Evolutionary conservation across 30 jellyfish, hydroid and myxozoan genomes (phyloP).

Genomic region (Aurelia aurita): DNA sequence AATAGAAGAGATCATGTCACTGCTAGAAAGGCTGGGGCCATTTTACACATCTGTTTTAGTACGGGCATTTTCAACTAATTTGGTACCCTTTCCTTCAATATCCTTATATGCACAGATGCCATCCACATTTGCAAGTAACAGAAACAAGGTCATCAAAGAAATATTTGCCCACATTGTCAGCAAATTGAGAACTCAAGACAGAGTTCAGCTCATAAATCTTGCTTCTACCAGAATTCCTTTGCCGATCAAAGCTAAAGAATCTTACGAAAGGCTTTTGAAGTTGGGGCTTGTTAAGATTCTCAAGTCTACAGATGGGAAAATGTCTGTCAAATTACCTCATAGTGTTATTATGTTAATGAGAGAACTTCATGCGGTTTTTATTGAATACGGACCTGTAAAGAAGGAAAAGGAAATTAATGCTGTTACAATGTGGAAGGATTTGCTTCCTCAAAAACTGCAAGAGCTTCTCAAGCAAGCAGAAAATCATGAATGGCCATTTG

Average conservation of each 20-base stretch:
- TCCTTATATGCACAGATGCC: neutral
- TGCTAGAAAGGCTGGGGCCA: slow-evolving; percentile 37
- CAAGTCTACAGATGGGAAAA: neutral
- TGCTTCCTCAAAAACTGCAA: slow-evolving; percentile 30
- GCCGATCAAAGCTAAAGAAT: slow-evolving; percentile 8
- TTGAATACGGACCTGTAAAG: neutral
- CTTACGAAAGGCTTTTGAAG: neutral
- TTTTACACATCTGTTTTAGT: slow-evolving; percentile 3
- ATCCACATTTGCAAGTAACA: neutral
- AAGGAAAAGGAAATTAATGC: neutral
- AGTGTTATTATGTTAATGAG: slow-evolving; percentile 5
- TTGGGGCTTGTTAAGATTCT: neutral
- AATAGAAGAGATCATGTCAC: neutral
- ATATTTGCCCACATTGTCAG: slow-evolving; percentile 1
- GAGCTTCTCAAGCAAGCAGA: slow-evolving; percentile 38
- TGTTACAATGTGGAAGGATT: slow-evolving; percentile 14
- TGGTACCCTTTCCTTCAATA: neutral
- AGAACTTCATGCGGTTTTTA: neutral
- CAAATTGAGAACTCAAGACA: neutral
- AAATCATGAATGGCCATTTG: slow-evolving; percentile 51
- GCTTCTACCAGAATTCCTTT: slow-evolving; percentile 10
- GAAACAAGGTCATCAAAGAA: neutral
- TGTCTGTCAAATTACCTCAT: slow-evolving; percentile 7
- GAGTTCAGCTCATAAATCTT: neutral
- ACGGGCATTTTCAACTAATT: neutral